Evolutionary conservation across 2,797 vertebrate species (phyloP).

Genomic region (Erithacus rubecula): DNA sequence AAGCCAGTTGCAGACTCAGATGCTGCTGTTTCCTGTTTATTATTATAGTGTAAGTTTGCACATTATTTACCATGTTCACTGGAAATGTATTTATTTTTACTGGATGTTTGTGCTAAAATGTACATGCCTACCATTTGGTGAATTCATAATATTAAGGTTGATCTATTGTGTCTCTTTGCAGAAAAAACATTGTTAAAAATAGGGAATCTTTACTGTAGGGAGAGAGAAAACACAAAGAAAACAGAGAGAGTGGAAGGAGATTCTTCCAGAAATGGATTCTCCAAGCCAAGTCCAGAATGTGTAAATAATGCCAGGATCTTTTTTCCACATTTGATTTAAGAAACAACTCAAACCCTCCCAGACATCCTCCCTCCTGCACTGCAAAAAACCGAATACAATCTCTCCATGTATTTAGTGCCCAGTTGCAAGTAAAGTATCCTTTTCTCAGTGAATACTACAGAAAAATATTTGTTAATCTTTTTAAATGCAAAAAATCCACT

Average conservation of each 20-base stretch:
- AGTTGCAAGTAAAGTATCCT: not conserved
- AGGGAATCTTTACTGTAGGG: not conserved
- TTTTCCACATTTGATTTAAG: not conserved
- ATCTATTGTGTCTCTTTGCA: not conserved
- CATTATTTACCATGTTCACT: conserved; percentile 66
- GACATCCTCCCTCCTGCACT: accelerated
- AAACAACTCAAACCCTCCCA: accelerated
- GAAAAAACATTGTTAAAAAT: conserved; percentile 41
- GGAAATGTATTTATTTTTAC: conserved; percentile 70
- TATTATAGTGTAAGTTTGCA: conserved; percentile 63
- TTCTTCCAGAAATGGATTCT: conserved; percentile 7
- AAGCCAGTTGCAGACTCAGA: conserved; percentile 65
- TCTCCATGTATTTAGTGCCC: not conserved
- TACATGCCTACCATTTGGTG: conserved; percentile 30
- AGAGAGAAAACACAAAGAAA: not conserved
- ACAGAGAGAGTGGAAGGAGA: not conserved
- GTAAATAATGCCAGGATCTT: not conserved
- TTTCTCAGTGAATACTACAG: not conserved
- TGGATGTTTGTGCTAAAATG: conserved; percentile 50
- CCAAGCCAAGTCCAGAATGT: not conserved
- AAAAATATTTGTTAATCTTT: not conserved
- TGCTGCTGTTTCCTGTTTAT: conserved; percentile 72
- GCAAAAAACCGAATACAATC: not conserved
- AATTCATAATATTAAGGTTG: conserved; percentile 27
- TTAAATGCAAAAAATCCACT: not conserved